Conservation (phyloP, 2,797 vertebrate species). For the Coluber constrictor region DNA sequence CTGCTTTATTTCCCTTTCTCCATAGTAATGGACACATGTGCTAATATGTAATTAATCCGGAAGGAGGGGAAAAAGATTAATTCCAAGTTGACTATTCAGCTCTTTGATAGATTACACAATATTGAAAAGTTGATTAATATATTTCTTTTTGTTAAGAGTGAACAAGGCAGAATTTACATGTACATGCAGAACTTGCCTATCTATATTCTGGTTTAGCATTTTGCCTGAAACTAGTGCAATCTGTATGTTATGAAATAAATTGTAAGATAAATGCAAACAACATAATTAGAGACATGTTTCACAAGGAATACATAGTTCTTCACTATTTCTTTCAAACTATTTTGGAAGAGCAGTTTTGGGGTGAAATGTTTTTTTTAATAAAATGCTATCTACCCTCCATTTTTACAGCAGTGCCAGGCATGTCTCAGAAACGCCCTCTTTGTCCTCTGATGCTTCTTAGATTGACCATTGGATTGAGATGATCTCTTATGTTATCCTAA, state of each 20-base stretch:
- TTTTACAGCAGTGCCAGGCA: neutral
- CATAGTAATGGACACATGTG: neutral
- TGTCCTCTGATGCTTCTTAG: neutral
- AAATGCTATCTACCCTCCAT: neutral
- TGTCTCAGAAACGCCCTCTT: neutral
- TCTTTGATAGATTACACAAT: neutral
- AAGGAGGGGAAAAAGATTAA: neutral
- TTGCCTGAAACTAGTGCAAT: neutral
- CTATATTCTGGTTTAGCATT: neutral
- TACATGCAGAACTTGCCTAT: neutral
- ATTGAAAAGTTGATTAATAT: neutral
- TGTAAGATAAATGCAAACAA: neutral
- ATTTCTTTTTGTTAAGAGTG: neutral
- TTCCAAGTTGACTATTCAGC: neutral
- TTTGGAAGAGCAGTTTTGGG: neutral
- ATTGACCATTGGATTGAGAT: neutral
- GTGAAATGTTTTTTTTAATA: neutral
- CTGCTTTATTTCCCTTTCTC: conserved; percentile 1
- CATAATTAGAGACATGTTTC: neutral
- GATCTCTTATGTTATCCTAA: neutral
- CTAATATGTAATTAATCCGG: neutral
- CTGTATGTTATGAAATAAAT: neutral
- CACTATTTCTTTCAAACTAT: neutral
- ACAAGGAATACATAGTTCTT: neutral
- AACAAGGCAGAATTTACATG: neutral